Evolutionary conservation across 1,140 invertebrate genomes (phyloP), one percentile per base, ranked within the genome.

Genomic region (Euborellia annulipes): DNA sequence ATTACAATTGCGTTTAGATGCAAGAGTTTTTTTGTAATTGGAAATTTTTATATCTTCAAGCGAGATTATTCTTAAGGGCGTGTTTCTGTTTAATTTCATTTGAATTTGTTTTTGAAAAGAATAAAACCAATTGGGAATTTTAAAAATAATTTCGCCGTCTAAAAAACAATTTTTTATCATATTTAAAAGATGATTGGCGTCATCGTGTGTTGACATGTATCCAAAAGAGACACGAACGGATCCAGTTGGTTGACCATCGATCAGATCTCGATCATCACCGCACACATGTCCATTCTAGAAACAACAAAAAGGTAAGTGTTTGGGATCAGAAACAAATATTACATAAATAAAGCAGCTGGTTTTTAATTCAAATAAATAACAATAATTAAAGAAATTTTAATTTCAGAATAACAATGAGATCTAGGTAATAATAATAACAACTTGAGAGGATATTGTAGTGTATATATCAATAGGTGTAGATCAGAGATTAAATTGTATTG

Each of bases 171-270:
- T 58, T 17, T 66, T 63, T 19, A 95, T 75, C 75, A 93, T 84
- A 40, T 64, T 44, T 1, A 93, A 58, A 13, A 93, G 63, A 50
- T 64, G 68, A 44, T 85, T 70, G 1, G 79, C 78, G 63, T 96
- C 82, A 41, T 71, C 53, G 34, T 69, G 62, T 0, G 73, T 77
- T 0, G 88, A 91, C 72, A 85, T 84, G 51, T 91, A 92, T n/a
- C 92, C 91, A 63, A 96, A 92, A 1, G 91, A 96, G 4, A 90
- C 72, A 54, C 94, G 69, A 3, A 97, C 73, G 9, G 90, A 87
- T 32, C 94, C 94, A 1, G 90, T 94, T 3, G 94, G 92, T 54
- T 66, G 67, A 1, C 85, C 89, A 62, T 92, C 72, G n/a, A 96
- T 70, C 20, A 96, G 62, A 67, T 97, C 93, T 43, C 72, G 70